Base-by-base conservation (phyloP, 2,888 invertebrate species). In the Physocephala rufipes region DNA sequence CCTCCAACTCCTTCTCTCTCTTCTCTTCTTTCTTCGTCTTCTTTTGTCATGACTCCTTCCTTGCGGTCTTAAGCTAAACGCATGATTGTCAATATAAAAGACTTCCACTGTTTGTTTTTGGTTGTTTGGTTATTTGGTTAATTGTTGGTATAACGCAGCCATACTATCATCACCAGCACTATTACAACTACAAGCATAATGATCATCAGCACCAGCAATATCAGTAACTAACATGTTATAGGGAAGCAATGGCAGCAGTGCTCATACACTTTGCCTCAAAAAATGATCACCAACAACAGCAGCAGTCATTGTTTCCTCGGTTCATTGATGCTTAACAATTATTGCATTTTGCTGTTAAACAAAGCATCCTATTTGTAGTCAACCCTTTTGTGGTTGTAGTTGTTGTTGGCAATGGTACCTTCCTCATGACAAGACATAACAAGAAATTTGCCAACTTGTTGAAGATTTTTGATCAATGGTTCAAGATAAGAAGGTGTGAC, bases 281-380 rank as follows among this genome's bases (percentile, higher is more conserved):
- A 7, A 9, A 36, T 36, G 36, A 36, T 36, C 36, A 36, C 5
- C 36, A 36, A 9, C 5, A 36, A 7, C 24, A 58, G 58, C 28
- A 58, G 58, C 28, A 1, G 16, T 3, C 58, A 58, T 36, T 36
- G 58, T 26, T 26, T 26, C 13, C 24, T 19, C 45, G n/a, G 21
- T 45, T 63, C 43, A 45, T 24, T 24, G 47, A 15, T 51, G 68
- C 61, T 62, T 61, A 68, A 75, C 76, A 75, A 76, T 76, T 76
- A 75, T 76, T 76, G 76, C 76, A 68, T 76, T 76, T 76, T 73
- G 73, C 63, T 76, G 76, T 76, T 75, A 66, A 75, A 76, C 74
- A 74, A 76, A 72, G 62, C 26, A 62, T 61, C 21, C 61, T 26
- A 59, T 68, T 61, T 61, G 68, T 55, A 30, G 53, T 59, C 47